phyloP scores from a whole-genome alignment of 2,113 vertebrate species.

The Anolis carolinensis region DNA sequence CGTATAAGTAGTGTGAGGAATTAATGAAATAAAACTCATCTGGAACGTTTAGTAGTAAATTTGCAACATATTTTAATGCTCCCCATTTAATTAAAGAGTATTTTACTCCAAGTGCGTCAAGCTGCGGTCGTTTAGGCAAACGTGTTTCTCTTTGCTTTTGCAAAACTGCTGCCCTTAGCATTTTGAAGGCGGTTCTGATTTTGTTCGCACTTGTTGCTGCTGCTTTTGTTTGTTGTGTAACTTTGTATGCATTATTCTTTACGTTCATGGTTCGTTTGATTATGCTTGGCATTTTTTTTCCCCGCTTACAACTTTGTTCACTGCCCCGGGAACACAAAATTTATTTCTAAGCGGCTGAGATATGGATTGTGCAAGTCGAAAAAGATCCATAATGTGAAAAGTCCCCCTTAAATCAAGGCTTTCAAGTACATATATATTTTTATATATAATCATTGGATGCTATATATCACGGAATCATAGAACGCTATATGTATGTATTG shows the following conservation, averaged over 20 bases:
- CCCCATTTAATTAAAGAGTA: background rate
- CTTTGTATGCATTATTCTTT: background rate
- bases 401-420: background rate
- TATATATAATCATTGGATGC: background rate
- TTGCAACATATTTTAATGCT: background rate
- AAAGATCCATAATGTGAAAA: background rate
- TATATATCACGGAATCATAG: too few relatives aligned
- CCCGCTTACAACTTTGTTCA: background rate
- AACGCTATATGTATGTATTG: too few relatives aligned
- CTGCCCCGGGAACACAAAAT: background rate
- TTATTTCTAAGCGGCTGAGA: background rate
- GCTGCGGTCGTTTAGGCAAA: background rate
- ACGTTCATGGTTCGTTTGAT: background rate
- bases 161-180: background rate
- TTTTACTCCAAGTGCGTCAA: background rate
- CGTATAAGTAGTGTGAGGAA: background rate
- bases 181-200: background rate
- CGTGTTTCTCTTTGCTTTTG: background rate
- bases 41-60: background rate
- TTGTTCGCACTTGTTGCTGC: background rate
- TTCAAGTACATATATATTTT: too few relatives aligned
- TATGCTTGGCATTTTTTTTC: background rate
- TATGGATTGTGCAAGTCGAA: background rate
- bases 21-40: background rate
- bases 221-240: background rate